These are phyloP conservation scores for Hyppa rectilinea DNA, from an alignment of 2,888 invertebrate species.

Conservation along the genomic window DNA sequence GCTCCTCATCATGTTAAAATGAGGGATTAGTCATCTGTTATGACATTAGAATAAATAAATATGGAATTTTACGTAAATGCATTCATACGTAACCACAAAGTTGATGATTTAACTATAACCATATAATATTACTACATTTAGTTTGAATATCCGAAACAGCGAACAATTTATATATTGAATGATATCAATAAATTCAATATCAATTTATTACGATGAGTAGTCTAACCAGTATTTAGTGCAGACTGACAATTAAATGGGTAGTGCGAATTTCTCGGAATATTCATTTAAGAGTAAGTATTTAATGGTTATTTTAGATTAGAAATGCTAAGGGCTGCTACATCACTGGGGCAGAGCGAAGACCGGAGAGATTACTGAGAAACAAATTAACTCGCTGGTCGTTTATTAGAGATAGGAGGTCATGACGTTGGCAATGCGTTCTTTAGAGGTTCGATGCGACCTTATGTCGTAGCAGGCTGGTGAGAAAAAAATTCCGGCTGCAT, in stretches of 20 bases:
- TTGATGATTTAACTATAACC: conserved; percentile 18
- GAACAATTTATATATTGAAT: conserved; percentile 30
- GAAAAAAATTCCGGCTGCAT: no score
- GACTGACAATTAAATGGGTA: neutral
- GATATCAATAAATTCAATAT: conserved; percentile 10
- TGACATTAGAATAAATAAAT: neutral
- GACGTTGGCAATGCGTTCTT: neutral
- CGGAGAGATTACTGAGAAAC: neutral
- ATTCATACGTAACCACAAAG: neutral
- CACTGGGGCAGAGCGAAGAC: neutral
- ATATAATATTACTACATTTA: conserved; percentile 16
- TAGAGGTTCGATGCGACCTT: no score
- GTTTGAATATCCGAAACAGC: conserved; percentile 7
- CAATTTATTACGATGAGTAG: neutral
- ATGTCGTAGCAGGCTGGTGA: no score
- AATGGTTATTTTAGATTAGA: conserved; percentile 4
- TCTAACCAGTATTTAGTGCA: conserved; percentile 12
- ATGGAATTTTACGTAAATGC: neutral
- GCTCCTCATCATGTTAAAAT: neutral
- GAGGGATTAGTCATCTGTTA: neutral
- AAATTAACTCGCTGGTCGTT: neutral
- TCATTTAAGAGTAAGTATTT: neutral
- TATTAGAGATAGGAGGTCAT: neutral
- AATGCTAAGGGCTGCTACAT: neutral
- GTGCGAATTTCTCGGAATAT: conserved; percentile 3